Evolutionary conservation across 2,888 invertebrate species (phyloP).

Genomic region (Campoletis raptor): DNA sequence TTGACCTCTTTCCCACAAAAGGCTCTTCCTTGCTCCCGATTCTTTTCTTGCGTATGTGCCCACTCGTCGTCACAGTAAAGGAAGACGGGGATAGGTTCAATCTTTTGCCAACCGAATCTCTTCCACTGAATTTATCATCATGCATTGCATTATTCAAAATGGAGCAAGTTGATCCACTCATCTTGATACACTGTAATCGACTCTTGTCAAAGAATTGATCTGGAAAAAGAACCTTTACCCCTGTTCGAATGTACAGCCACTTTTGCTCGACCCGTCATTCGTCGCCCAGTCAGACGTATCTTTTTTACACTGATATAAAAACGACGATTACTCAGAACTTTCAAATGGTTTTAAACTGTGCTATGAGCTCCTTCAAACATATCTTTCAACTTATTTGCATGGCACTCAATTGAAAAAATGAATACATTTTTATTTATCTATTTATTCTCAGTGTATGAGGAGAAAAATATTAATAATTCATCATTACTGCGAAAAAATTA

Average conservation of each 20-base stretch:
- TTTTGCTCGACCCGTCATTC: no score
- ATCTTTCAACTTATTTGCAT: no score
- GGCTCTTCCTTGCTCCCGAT: conserved; percentile 4
- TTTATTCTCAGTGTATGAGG: no score
- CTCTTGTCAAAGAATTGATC: conserved; percentile 26
- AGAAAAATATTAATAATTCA: no score
- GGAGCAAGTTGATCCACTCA: conserved; percentile 43
- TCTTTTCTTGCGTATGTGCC: conserved; percentile 10
- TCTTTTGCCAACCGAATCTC: conserved; percentile 55
- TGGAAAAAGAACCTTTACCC: conserved; percentile 26
- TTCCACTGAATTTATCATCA: conserved; percentile 63
- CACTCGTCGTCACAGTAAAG: background rate
- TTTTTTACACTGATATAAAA: no score
- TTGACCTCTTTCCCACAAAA: conserved; percentile 59
- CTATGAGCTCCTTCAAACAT: no score
- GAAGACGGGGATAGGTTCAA: background rate
- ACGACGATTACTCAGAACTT: no score
- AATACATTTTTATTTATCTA: no score
- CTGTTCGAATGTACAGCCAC: background rate
- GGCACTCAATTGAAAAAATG: no score
- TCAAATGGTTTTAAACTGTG: no score
- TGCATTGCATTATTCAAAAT: conserved; percentile 52
- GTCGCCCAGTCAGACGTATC: no score
- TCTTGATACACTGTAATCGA: conserved; percentile 29
- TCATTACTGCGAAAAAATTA: no score